Percentiles rank a stretch among this genome's conserved stretches.
Conservation (phyloP, 2,113 vertebrate species). For the Tamias sibiricus region DNA sequence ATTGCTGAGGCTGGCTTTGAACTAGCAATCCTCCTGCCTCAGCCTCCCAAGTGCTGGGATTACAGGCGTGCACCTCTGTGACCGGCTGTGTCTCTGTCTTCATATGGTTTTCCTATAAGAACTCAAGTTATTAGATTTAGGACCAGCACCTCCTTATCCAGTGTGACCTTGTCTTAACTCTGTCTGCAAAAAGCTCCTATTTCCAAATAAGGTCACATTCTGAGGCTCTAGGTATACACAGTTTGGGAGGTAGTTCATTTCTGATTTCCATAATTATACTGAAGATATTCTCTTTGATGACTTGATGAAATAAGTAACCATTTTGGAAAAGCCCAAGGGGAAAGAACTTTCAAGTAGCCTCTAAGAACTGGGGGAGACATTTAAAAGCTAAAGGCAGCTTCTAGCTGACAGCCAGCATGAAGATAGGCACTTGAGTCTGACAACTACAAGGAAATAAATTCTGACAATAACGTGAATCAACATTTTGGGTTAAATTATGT, state of each 20-base stretch:
- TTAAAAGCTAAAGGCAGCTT: neutral
- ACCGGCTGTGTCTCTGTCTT: neutral
- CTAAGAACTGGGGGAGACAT: neutral
- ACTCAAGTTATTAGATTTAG: neutral
- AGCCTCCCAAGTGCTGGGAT: too few relatives aligned
- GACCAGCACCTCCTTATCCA: neutral
- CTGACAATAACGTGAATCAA: neutral
- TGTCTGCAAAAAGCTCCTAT: neutral
- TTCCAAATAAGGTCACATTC: neutral
- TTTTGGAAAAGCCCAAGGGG: neutral
- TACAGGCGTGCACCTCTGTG: too few relatives aligned
- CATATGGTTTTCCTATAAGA: neutral
- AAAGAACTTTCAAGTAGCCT: neutral
- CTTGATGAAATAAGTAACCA: neutral
- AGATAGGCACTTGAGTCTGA: neutral
- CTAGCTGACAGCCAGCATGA: neutral
- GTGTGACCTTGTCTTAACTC: neutral
- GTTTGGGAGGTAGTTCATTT: neutral
- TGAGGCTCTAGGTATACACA: neutral
- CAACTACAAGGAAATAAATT: neutral
- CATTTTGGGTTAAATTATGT: neutral
- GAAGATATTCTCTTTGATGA: neutral
- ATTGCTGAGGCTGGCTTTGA: too few relatives aligned
- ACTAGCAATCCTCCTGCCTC: too few relatives aligned
- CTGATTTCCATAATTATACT: neutral